Evolutionary conservation across 2,113 vertebrate species (phyloP), one percentile per base, ranked within the genome.

Genomic region (Psilopsiagon aymara): DNA sequence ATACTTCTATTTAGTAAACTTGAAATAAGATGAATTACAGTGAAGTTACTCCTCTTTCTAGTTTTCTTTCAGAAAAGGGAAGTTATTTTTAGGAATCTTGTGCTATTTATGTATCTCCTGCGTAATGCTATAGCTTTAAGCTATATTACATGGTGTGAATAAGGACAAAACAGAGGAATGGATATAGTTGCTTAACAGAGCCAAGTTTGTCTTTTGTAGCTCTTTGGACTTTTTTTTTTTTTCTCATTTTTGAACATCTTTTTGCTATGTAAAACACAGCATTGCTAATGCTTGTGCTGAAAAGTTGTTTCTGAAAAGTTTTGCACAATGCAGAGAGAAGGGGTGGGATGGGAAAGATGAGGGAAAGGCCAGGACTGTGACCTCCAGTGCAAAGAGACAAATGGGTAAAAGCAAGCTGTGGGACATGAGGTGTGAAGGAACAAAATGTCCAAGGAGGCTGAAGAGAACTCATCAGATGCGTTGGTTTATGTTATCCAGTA

Each of bases 1-100:
- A 52, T 23, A 43, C 24, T 94, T 96, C 51, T 85, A 28, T 93
- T 86, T 95, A 78, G 70, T 87, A 93, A 90, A 92, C 69, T 71
- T 93, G 73, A 92, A 90, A 64, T 62, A 68, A 78, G 85, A 71
- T 60, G 29, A 95, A 83, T 64, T 68, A 44, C 37, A 47, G 24
- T 47, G 27, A 96, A 94, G 62, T 86, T 93, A 46, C 47, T 91
- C 19, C 6, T 74, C 62, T 90, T 81, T 52, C 20, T 43, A 79
- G 37, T 82, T 71, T 85, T 59, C 11, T 74, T 94, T 88, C 43
- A 20, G 37, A 77, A 29, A 47, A 79, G 16, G 9, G 43, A 43
- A 90, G 46, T 78, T 92, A 68, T 91, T 95, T 93, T 88, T 47
- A 66, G 43, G 59, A 88, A 35, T 49, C 0, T 0, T 55, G 12